phyloP scores from a whole-genome alignment of 53 echinoderm and acorn worm species.

The Echinometra lucunter region DNA sequence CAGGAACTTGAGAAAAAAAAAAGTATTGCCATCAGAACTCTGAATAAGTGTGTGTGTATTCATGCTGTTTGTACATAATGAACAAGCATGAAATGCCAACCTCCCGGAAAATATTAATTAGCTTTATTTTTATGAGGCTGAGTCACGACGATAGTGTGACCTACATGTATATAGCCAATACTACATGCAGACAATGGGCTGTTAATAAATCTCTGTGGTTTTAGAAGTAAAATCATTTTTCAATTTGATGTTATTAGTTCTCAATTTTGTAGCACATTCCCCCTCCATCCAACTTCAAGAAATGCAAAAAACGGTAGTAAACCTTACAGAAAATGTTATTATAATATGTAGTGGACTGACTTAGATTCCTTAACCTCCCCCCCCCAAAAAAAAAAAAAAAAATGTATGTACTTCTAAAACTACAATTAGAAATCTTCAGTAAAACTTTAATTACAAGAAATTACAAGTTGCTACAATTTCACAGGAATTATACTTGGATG shows the following conservation, averaged over 20 bases:
- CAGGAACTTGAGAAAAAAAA: neutral
- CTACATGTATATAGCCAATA: neutral
- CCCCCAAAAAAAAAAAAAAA: no score
- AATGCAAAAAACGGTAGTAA: no score
- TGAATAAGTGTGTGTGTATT: neutral
- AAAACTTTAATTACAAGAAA: neutral
- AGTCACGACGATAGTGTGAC: neutral
- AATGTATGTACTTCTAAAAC: no score
- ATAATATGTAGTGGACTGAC: no score
- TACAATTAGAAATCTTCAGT: neutral
- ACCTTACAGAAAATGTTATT: no score
- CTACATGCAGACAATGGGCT: neutral
- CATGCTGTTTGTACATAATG: neutral
- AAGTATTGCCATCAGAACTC: neutral
- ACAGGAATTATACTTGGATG: neutral
- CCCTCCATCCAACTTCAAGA: neutral
- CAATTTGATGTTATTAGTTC: no score
- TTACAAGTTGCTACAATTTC: neutral
- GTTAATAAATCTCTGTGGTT: neutral
- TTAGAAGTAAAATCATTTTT: neutral
- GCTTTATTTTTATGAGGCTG: constrained; percentile 5
- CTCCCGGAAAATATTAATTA: constrained; percentile 40
- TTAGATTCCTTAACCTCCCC: no score
- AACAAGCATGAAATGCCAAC: neutral
- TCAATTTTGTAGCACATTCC: no score